Evolutionary conservation across 1,140 invertebrate species (phyloP).

Genomic region (Zaprionus davidi): DNA sequence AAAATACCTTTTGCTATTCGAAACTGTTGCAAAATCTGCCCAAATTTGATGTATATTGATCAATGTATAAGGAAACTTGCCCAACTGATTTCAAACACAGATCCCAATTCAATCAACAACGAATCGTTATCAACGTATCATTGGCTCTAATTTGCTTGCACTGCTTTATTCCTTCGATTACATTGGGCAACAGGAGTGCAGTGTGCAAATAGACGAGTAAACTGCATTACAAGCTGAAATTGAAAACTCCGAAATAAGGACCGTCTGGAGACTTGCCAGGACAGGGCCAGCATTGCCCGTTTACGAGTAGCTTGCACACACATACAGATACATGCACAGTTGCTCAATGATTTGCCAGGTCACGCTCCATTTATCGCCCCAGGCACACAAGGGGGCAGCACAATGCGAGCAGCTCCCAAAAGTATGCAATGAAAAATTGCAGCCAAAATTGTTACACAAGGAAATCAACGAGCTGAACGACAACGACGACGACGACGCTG

Average conservation of each 20-base stretch:
- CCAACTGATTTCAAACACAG: background rate
- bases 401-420: conserved; percentile 38
- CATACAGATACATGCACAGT: background rate
- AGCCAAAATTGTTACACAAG: conserved; percentile 50
- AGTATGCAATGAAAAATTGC: conserved; percentile 74
- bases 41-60: no score
- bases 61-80: background rate
- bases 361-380: conserved; percentile 51
- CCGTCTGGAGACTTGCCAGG: conserved; percentile 19
- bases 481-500: conserved; percentile 2
- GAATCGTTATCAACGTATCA: background rate
- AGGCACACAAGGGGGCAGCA: conserved; percentile 8
- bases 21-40: no score
- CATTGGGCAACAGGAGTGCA: background rate
- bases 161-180: background rate
- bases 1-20: no score
- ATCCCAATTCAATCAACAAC: background rate
- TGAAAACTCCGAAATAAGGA: conserved; percentile 29
- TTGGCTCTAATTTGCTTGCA: background rate
- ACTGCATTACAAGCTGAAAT: conserved; percentile 19
- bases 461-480: conserved; percentile 19
- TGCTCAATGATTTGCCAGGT: conserved; percentile 42
- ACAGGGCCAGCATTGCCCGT: background rate
- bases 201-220: conserved; percentile 6
- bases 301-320: conserved; percentile 24